Evolutionary conservation across 2,113 vertebrate genomes (phyloP), one percentile per base, ranked within the genome.

Genomic region (Coregonus clupeaformis): DNA sequence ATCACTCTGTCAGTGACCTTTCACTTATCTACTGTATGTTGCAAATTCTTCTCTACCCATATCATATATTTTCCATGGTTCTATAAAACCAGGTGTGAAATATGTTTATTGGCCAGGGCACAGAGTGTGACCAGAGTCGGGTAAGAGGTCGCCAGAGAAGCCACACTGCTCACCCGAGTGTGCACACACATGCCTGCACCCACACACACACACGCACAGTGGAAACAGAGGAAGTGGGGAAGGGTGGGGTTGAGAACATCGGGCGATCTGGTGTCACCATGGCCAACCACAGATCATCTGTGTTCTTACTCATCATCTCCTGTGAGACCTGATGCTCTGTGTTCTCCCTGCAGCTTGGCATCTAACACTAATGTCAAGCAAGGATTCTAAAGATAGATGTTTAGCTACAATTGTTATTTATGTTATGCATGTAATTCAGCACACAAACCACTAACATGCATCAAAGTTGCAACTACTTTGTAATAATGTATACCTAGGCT

Each of bases 181-280:
- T 70, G 88, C 29, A 16, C 55, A 81, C 67, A 70, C 25, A 69
- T 30, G 32, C 32, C 32, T 32, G 6, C 32, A 36, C 32, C 7
- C 36, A 9, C 36, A 36, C 36, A 36, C 7, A 9, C 36, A 12
- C 9, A 42, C 9, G 9, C 59, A 72, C 45, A 65, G 87, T 87
- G 85, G 73, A 4, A 66, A 77, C 60, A 89, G 77, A 95, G 95
- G 94, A 96, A 95, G 94, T 94, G 94, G 90, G 86, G 90, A 88
- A 93, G 94, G 95, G 95, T 94, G 95, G 93, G 92, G 94, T 92
- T 72, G 16, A n/a, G 77, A 88, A 74, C 80, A 80, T 52, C 92
- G 91, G 89, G 42, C 42, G 3, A 45, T 3, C 42, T 45, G 4
- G 4, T 45, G 42, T 45, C 42, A 45, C 90, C 91, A 92, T 89